A percentile compares a stretch with the other conserved stretches of the same genome.
phyloP scores from a whole-genome alignment of 2,888 invertebrate species.

The Mellilla xanthometata region DNA sequence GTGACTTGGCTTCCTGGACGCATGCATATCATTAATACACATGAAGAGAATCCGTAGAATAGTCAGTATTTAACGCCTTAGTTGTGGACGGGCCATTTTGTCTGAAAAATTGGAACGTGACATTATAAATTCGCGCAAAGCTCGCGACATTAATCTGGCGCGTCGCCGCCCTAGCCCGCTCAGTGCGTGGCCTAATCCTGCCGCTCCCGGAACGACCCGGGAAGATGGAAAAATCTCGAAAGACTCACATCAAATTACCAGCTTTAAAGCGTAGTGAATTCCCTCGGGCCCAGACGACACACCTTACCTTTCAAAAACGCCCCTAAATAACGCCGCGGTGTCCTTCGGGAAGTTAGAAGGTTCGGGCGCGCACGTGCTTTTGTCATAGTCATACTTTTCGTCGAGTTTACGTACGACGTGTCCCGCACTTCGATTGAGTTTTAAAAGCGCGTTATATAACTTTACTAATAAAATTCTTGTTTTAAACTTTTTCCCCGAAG shows the following conservation, averaged over 20 bases:
- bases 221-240: constrained; percentile 79
- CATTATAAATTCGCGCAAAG: constrained; percentile 79
- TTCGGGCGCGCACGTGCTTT: constrained; percentile 75
- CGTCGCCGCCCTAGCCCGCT: constrained; percentile 70
- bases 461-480: constrained; percentile 62
- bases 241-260: constrained; percentile 81
- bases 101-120: constrained; percentile 78
- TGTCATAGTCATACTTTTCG: constrained; percentile 76
- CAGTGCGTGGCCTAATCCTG: constrained; percentile 77
- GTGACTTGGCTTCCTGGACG: too few relatives aligned
- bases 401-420: constrained; percentile 76
- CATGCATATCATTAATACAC: too few relatives aligned
- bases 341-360: constrained; percentile 77
- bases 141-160: constrained; percentile 78
- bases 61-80: constrained; percentile 59
- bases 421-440: constrained; percentile 72
- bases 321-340: constrained; percentile 72
- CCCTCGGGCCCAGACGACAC: constrained; percentile 70
- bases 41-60: constrained; percentile 49
- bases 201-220: constrained; percentile 69
- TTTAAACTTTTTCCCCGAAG: constrained; percentile 54
- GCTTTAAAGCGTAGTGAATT: constrained; percentile 77
- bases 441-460: constrained; percentile 60
- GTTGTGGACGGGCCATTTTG: constrained; percentile 62
- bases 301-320: constrained; percentile 76